Percentiles rank a stretch among this genome's conserved stretches.
phyloP scores from a whole-genome alignment of 2,888 invertebrate genomes.

The Ormyrus nitidulus region DNA sequence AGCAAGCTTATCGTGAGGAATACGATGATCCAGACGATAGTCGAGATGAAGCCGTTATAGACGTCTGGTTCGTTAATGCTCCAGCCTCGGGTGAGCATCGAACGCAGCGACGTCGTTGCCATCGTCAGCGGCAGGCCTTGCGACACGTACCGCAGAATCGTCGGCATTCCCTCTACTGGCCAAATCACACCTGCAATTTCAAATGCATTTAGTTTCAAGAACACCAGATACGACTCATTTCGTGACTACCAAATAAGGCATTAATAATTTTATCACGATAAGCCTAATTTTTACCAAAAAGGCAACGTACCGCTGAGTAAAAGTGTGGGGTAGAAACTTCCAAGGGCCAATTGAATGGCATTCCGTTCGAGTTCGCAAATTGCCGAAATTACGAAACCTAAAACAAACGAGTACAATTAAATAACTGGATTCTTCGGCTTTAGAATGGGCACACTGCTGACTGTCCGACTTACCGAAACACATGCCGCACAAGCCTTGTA shows the following conservation, averaged over 20 bases:
- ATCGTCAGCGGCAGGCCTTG: slow-evolving; percentile 90
- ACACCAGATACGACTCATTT: neutral
- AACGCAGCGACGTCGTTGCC: slow-evolving; percentile 93
- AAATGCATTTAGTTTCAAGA: neutral
- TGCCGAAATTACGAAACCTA: slow-evolving; percentile 91
- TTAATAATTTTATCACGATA: too few relatives aligned
- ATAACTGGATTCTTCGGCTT: too few relatives aligned
- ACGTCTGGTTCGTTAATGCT: slow-evolving; percentile 87
- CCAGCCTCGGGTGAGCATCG: slow-evolving; percentile 93
- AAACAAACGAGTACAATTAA: slow-evolving; percentile 18
- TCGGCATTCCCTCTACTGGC: slow-evolving; percentile 97
- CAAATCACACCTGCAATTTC: slow-evolving; percentile 87
- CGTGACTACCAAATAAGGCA: too few relatives aligned
- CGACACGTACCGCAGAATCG: slow-evolving; percentile 87
- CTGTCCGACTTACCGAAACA: slow-evolving; percentile 85
- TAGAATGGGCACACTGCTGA: neutral
- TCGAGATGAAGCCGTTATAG: slow-evolving; percentile 91
- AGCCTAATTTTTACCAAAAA: too few relatives aligned
- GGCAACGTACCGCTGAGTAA: slow-evolving; percentile 83
- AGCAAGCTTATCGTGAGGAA: slow-evolving; percentile 88
- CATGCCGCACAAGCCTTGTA: slow-evolving; percentile 97
- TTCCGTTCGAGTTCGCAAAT: slow-evolving; percentile 94
- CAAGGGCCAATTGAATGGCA: slow-evolving; percentile 94
- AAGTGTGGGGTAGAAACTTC: slow-evolving; percentile 96
- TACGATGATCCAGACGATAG: slow-evolving; percentile 89